Conservation (phyloP, 2,797 vertebrate genomes). For the Danio aesculapii region DNA sequence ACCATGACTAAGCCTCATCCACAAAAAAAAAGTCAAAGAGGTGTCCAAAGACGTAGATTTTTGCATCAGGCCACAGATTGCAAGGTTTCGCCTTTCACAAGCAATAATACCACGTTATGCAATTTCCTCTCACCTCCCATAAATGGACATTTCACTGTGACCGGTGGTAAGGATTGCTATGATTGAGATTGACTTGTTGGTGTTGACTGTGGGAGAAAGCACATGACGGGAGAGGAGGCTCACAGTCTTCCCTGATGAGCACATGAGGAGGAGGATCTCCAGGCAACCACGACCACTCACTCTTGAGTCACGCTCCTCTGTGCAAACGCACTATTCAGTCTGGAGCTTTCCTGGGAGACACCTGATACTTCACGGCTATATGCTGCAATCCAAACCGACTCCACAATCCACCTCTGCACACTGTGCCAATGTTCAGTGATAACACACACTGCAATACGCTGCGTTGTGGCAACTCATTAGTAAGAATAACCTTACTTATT, state of each 20-base stretch:
- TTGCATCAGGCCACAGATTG: background rate
- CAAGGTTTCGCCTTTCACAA: background rate
- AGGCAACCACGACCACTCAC: constrained; percentile 56
- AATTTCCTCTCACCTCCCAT: background rate
- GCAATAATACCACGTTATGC: constrained; percentile 16
- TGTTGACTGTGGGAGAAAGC: constrained; percentile 24
- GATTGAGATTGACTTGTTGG: constrained; percentile 26
- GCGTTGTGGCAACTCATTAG: background rate
- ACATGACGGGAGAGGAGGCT: constrained; percentile 36
- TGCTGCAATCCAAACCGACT: constrained; percentile 7
- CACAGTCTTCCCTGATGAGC: constrained; percentile 35
- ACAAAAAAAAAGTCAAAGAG: background rate
- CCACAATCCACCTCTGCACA: background rate
- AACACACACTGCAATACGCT: background rate
- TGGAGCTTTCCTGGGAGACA: constrained; percentile 37
- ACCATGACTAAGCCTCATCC: background rate
- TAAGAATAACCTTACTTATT: background rate
- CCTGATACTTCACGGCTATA: constrained; percentile 7
- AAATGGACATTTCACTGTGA: constrained; percentile 13
- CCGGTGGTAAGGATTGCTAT: constrained; percentile 1
- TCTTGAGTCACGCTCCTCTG: constrained; percentile 39
- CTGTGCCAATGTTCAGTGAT: background rate
- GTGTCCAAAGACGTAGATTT: background rate
- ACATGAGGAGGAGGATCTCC: constrained; percentile 53
- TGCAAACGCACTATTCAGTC: constrained; percentile 25